A percentile compares a stretch with the other conserved stretches of the same genome.
Conservation (phyloP, 2,113 vertebrate species). For the Trematocara stigmaticum region DNA sequence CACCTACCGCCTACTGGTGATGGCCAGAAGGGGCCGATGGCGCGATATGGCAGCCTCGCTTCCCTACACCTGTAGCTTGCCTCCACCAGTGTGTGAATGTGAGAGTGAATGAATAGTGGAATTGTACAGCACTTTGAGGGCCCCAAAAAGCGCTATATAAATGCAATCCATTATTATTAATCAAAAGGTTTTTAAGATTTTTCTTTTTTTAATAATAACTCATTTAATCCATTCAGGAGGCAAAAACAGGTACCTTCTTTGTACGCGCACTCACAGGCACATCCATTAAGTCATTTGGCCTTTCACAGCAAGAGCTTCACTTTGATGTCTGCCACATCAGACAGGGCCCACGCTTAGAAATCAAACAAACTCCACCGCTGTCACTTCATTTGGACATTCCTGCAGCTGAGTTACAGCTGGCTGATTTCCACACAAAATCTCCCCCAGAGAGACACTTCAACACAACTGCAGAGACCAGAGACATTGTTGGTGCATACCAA, state of each 20-base stretch:
- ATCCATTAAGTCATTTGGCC: not conserved
- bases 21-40: too few relatives aligned
- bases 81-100: too few relatives aligned
- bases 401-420: constrained; percentile 32
- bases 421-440: not conserved
- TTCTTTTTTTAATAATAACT: not conserved
- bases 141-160: too few relatives aligned
- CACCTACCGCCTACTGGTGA: too few relatives aligned
- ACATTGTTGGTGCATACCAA: not conserved
- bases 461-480: not conserved
- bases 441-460: not conserved
- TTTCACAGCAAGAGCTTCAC: constrained; percentile 13
- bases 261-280: not conserved
- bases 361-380: constrained; percentile 21
- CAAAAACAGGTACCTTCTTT: not conserved
- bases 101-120: too few relatives aligned
- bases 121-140: too few relatives aligned
- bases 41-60: too few relatives aligned
- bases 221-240: not conserved
- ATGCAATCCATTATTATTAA: not conserved
- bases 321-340: constrained; percentile 51
- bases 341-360: constrained; percentile 19
- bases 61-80: too few relatives aligned
- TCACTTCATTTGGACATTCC: constrained; percentile 50
- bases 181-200: not conserved